Evolutionary conservation across 2,113 vertebrate genomes (phyloP).

Genomic region (Morphnarchus princeps): DNA sequence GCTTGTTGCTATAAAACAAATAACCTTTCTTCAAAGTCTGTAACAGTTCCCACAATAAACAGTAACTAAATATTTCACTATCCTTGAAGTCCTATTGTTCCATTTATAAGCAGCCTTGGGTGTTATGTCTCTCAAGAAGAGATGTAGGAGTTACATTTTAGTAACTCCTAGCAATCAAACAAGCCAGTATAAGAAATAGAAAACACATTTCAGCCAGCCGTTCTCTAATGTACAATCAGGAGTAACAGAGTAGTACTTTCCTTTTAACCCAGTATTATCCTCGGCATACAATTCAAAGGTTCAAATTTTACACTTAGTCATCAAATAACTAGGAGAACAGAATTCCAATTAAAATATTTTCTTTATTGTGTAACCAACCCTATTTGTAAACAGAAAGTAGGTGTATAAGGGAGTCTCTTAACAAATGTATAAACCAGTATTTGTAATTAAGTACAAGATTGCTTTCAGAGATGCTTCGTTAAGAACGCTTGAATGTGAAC

Average conservation of each 20-base stretch:
- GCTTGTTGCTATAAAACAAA: constrained; percentile 23
- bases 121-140: not conserved
- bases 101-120: not conserved
- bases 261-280: not conserved
- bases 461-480: not conserved
- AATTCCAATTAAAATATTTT: not conserved
- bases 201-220: not conserved
- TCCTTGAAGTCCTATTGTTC: not conserved
- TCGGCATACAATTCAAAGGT: not conserved
- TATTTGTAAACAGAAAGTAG: not conserved
- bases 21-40: not conserved
- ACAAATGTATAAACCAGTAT: not conserved
- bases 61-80: constrained; percentile 33
- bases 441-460: not conserved
- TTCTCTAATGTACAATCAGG: not conserved
- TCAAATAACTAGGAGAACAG: not conserved
- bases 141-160: not conserved
- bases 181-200: not conserved
- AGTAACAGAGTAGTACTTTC: not conserved
- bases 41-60: not conserved
- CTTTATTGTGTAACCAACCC: not conserved
- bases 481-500: not conserved
- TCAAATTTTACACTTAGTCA: not conserved
- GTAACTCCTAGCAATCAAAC: not conserved
- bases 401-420: not conserved